These are phyloP conservation scores for Arbacia lixula DNA, from an alignment of 53 echinoderm and acorn worm species.

Conservation along the genomic window DNA sequence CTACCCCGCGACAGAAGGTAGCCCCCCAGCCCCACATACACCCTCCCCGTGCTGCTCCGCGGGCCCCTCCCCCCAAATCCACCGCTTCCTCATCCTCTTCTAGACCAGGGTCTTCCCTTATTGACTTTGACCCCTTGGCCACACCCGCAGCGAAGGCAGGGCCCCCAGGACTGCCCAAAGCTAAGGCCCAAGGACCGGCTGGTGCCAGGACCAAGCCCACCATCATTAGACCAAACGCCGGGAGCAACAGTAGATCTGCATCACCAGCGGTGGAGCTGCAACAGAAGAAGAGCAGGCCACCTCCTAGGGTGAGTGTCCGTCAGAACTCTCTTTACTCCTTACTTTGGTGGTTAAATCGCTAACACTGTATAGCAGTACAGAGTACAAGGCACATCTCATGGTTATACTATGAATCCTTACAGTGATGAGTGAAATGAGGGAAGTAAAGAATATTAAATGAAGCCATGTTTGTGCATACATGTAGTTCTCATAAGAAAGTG, in stretches of 20 bases:
- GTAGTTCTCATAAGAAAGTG: too few relatives aligned
- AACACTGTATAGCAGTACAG: too few relatives aligned
- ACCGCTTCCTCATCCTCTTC: constrained; percentile 10
- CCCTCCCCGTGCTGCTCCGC: background rate
- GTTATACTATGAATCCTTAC: too few relatives aligned
- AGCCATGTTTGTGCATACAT: too few relatives aligned
- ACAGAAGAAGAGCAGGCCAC: constrained; percentile 53
- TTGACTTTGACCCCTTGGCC: constrained; percentile 22
- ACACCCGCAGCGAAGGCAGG: background rate
- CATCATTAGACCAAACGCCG: constrained; percentile 41
- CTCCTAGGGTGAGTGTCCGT: constrained; percentile 36
- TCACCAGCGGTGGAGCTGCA: constrained; percentile 45
- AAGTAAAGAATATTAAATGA: too few relatives aligned
- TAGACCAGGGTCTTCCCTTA: constrained; percentile 12
- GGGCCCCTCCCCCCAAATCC: background rate
- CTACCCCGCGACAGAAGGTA: constrained; percentile 36
- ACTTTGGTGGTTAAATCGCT: too few relatives aligned
- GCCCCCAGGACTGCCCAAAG: constrained; percentile 42
- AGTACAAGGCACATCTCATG: too few relatives aligned
- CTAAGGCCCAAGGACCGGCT: constrained; percentile 7
- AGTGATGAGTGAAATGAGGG: too few relatives aligned
- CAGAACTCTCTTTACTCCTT: too few relatives aligned
- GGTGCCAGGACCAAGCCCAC: constrained; percentile 29
- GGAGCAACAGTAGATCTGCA: constrained; percentile 14
- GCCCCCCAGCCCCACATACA: constrained; percentile 16